Evolutionary conservation across 2,888 invertebrate species (phyloP), one percentile per base, ranked within the genome.

Genomic region (Agonopterix arenella): DNA sequence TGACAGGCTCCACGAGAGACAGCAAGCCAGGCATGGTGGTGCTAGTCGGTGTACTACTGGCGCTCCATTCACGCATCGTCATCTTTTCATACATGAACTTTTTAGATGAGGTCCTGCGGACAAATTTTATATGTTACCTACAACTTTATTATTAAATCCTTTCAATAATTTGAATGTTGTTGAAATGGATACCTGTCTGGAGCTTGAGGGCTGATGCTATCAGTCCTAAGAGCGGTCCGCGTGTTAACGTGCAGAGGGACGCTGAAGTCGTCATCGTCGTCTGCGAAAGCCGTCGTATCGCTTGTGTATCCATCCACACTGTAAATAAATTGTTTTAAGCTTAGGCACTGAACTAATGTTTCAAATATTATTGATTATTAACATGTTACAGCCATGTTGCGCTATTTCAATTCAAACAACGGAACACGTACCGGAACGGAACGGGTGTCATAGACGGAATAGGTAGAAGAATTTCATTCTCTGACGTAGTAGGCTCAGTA

Each of bases 301-400:
- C 94, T 94, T 44, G 94, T 93, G 73, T 95, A 94, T 44, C 94
- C 95, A 67, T 94, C 95, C 70, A 93, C 90, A 56, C 93, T 90
- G 64, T 10, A 73, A 73, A 52, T 18, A n/a, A 0, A 40, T 40
- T n/a, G n/a, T n/a, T n/a, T n/a, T n/a, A n/a, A n/a, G n/a, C n/a
- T n/a, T n/a, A n/a, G n/a, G n/a, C n/a, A n/a, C n/a, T n/a, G n/a
- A n/a, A n/a, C n/a, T n/a, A n/a, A n/a, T n/a, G n/a, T n/a, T n/a
- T n/a, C n/a, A n/a, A n/a, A n/a, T n/a, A n/a, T n/a, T n/a, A n/a
- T n/a, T n/a, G n/a, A n/a, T n/a, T n/a, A n/a, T n/a, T n/a, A n/a
- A n/a, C n/a, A n/a, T n/a, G n/a, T n/a, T n/a, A n/a, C n/a, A n/a
- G n/a, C n/a, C n/a, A n/a, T n/a, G n/a, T n/a, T n/a, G n/a, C n/a